phyloP scores from a whole-genome alignment of 1,140 invertebrate species.

The Drosophila pandora region DNA sequence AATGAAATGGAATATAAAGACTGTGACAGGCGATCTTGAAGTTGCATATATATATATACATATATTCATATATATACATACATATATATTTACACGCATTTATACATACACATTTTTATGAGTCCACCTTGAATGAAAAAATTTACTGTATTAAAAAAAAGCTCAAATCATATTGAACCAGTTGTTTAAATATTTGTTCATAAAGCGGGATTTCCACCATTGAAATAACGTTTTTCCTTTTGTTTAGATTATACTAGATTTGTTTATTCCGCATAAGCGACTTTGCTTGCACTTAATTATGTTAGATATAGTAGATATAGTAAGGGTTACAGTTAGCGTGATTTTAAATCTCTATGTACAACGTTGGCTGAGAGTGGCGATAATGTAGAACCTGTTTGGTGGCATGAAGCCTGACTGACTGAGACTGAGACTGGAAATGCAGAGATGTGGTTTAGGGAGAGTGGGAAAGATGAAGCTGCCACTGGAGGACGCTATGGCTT shows the following conservation, averaged over 20 bases:
- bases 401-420: slow-evolving; percentile 76
- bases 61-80: slow-evolving; percentile 34
- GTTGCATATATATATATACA: slow-evolving; percentile 64
- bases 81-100: slow-evolving; percentile 51
- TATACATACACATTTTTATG: slow-evolving; percentile 41
- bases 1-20: slow-evolving; percentile 61
- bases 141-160: slow-evolving; percentile 58
- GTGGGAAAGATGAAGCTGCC: slow-evolving; percentile 31
- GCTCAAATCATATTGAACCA: slow-evolving; percentile 28
- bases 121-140: slow-evolving; percentile 55
- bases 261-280: slow-evolving; percentile 67
- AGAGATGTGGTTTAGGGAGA: slow-evolving; percentile 16
- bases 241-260: slow-evolving; percentile 64
- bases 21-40: slow-evolving; percentile 73
- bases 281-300: slow-evolving; percentile 63
- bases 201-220: background rate
- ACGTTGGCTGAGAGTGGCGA: slow-evolving; percentile 71
- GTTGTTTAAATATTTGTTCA: slow-evolving; percentile 1
- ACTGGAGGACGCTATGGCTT: slow-evolving; percentile 25
- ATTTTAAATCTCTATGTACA: slow-evolving; percentile 77
- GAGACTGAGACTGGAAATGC: slow-evolving; percentile 36
- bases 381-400: slow-evolving; percentile 74
- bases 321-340: slow-evolving; percentile 71
- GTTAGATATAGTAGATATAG: slow-evolving; percentile 65
- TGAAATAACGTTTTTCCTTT: background rate